These are phyloP conservation scores for Teleopsis dalmanni DNA, from an alignment of 1,140 invertebrate genomes.

Conservation along the genomic window DNA sequence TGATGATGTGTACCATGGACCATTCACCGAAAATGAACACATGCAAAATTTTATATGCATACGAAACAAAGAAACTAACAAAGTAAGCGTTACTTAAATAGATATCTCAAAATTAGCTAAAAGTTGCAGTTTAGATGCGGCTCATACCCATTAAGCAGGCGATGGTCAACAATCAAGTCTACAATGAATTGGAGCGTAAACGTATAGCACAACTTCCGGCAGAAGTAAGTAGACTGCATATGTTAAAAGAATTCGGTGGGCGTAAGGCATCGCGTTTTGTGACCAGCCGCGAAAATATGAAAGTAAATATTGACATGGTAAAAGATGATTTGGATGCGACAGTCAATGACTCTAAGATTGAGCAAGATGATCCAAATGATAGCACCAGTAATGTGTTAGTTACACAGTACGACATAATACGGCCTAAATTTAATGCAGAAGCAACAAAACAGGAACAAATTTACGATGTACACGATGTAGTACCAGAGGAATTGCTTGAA, in stretches of 20 bases:
- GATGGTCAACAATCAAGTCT: slow-evolving; percentile 26
- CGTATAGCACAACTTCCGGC: slow-evolving; percentile 4
- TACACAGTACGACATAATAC: slow-evolving; percentile 22
- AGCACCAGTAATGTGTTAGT: no score
- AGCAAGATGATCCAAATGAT: slow-evolving; percentile 18
- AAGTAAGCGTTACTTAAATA: slow-evolving; percentile 5
- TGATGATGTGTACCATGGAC: slow-evolving; percentile 10
- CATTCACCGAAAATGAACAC: slow-evolving; percentile 10
- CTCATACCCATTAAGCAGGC: slow-evolving; percentile 29
- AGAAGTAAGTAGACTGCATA: slow-evolving; percentile 21
- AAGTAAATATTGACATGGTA: slow-evolving; percentile 33
- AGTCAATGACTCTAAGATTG: slow-evolving; percentile 19
- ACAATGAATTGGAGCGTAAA: slow-evolving; percentile 19
- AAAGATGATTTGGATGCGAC: slow-evolving; percentile 32
- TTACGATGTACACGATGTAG: slow-evolving; percentile 27
- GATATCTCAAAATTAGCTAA: not conserved
- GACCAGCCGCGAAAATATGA: slow-evolving; percentile 28
- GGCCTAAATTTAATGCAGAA: slow-evolving; percentile 27
- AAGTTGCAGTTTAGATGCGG: slow-evolving; percentile 13
- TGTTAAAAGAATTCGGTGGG: slow-evolving; percentile 36
- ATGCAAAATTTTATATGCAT: slow-evolving; percentile 30
- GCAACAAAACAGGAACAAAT: slow-evolving; percentile 25
- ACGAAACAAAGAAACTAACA: slow-evolving; percentile 28
- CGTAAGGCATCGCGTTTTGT: slow-evolving; percentile 30
- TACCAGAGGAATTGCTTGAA: slow-evolving; percentile 23